Percentiles rank a stretch among this genome's conserved stretches.
Evolutionary conservation across 1,140 invertebrate species (phyloP).

Genomic region (Scaptomyza graminum): DNA sequence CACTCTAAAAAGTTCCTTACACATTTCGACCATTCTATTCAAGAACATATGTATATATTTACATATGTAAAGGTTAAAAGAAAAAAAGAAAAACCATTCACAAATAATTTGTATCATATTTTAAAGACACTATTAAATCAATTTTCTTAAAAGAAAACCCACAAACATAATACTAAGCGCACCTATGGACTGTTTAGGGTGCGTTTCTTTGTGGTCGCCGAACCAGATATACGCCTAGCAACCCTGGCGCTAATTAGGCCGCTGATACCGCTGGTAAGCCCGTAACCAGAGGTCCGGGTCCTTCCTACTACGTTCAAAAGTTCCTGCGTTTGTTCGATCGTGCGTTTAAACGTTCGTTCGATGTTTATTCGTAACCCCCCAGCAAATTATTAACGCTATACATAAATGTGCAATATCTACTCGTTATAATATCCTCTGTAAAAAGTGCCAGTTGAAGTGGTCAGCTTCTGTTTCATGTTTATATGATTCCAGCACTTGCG

Average conservation of each 20-base stretch:
- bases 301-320: slow-evolving; percentile 36
- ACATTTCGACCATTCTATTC: slow-evolving; percentile 21
- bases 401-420: background rate
- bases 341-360: slow-evolving; percentile 43
- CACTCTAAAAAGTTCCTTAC: slow-evolving; percentile 20
- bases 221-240: slow-evolving; percentile 78
- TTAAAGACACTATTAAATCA: slow-evolving; percentile 50
- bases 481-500: slow-evolving; percentile 57
- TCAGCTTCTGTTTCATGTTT: slow-evolving; percentile 47
- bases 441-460: slow-evolving; percentile 56
- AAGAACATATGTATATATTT: slow-evolving; percentile 13
- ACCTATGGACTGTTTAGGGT: slow-evolving; percentile 77
- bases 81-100: slow-evolving; percentile 20
- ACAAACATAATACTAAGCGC: slow-evolving; percentile 67
- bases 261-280: slow-evolving; percentile 82
- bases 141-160: slow-evolving; percentile 77
- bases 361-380: slow-evolving; percentile 53
- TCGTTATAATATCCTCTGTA: slow-evolving; percentile 55
- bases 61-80: too few species aligned
- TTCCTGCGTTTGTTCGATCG: slow-evolving; percentile 42
- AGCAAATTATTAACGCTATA: slow-evolving; percentile 42
- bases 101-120: slow-evolving; percentile 37
- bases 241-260: slow-evolving; percentile 80
- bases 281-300: slow-evolving; percentile 45
- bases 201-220: slow-evolving; percentile 81